These are phyloP conservation scores for Caranx ignobilis DNA, from an alignment of 2,113 vertebrate genomes.

Conservation along the genomic window DNA sequence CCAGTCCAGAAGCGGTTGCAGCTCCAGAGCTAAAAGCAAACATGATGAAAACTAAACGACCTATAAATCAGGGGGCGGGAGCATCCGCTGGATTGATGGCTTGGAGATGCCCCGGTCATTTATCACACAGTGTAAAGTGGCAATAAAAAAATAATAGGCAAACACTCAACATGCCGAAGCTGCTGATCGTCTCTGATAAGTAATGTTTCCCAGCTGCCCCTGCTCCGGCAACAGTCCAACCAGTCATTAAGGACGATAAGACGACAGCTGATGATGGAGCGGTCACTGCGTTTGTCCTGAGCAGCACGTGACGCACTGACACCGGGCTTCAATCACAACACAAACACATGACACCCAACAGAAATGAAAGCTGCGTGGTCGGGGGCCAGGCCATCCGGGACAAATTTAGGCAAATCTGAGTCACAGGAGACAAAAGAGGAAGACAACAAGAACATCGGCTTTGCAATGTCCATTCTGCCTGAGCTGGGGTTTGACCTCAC, in stretches of 20 bases:
- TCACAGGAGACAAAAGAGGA: too few relatives aligned
- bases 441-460: too few relatives aligned
- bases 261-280: conserved; percentile 36
- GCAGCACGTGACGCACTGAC: conserved; percentile 4
- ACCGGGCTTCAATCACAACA: too few relatives aligned
- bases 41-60: not conserved
- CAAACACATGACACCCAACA: not conserved
- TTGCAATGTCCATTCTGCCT: too few relatives aligned
- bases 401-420: too few relatives aligned
- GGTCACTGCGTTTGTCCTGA: conserved; percentile 14
- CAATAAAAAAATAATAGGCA: conserved; percentile 32
- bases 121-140: not conserved
- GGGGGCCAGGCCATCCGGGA: too few relatives aligned
- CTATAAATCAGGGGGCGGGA: not conserved
- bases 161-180: conserved; percentile 35
- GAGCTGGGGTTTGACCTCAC: too few relatives aligned
- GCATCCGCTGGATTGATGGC: not conserved
- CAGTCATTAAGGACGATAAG: conserved; percentile 31
- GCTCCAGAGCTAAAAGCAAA: not conserved
- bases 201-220: not conserved
- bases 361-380: not conserved
- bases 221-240: conserved; percentile 13
- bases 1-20: too few relatives aligned
- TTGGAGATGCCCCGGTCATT: not conserved
- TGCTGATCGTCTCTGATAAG: conserved; percentile 25